phyloP scores from a whole-genome alignment of 2,113 vertebrate genomes.

The Motacilla alba region DNA sequence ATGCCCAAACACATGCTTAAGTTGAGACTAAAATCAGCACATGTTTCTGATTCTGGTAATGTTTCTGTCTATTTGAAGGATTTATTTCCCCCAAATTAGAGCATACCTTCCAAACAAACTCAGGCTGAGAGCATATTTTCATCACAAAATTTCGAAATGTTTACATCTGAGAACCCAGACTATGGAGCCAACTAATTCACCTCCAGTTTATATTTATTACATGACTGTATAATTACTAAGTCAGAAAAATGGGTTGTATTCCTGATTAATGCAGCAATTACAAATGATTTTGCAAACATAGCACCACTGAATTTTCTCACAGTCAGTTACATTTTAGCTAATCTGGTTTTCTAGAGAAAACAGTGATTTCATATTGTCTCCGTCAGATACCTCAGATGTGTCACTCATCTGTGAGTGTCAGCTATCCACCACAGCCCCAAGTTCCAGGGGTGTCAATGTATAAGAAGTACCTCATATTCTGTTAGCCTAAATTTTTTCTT shows the following conservation, averaged over 20 bases:
- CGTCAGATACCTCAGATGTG: neutral
- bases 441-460: rapidly evolving
- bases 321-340: neutral
- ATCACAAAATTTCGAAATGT: neutral
- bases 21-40: neutral
- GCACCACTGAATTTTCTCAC: neutral
- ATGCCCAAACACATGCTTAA: neutral
- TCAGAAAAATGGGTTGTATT: neutral
- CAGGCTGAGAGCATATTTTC: neutral
- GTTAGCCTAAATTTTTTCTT: neutral
- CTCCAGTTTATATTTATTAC: neutral
- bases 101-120: neutral
- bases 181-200: neutral
- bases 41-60: neutral
- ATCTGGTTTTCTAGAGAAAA: neutral
- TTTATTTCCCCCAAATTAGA: neutral
- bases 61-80: neutral
- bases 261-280: neutral
- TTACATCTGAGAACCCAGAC: neutral
- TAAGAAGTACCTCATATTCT: neutral
- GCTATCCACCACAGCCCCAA: neutral
- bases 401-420: rapidly evolving
- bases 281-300: neutral
- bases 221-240: neutral
- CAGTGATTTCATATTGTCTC: neutral